Evolutionary conservation across 35 echinoderm and acorn worm species (phyloP).

Genomic region (Antedon bifida): DNA sequence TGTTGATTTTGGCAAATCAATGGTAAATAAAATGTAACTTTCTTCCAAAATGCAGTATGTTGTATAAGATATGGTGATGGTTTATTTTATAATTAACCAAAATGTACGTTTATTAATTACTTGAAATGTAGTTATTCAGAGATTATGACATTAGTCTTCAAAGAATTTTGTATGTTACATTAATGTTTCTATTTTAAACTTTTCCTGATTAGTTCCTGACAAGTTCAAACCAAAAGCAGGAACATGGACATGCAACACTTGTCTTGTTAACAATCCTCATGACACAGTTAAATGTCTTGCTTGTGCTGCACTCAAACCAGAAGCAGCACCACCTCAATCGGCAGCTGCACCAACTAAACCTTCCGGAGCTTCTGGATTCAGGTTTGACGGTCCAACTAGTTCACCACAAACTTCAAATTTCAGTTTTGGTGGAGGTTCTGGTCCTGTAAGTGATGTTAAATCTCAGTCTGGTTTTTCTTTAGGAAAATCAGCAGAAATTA

Average conservation of each 20-base stretch:
- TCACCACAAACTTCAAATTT: neutral
- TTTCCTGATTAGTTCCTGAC: neutral
- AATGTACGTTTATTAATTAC: slow-evolving; percentile 47
- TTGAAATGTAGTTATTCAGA: no score
- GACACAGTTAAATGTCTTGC: slow-evolving; percentile 1
- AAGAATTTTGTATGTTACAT: no score
- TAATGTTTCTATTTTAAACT: neutral
- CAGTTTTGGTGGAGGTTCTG: neutral
- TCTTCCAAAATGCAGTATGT: no score
- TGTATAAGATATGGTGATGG: no score
- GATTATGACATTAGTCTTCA: no score
- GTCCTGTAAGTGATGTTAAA: no score
- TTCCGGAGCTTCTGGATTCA: neutral
- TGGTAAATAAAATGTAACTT: no score
- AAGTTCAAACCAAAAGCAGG: slow-evolving; percentile 7
- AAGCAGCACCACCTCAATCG: neutral
- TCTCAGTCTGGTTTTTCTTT: no score
- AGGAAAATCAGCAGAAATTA: no score
- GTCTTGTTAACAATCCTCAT: neutral
- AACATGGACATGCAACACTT: slow-evolving; percentile 13
- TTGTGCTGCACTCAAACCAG: slow-evolving; percentile 21
- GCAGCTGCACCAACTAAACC: neutral
- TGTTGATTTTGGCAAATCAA: neutral
- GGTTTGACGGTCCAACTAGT: neutral
- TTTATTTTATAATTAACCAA: no score